These are phyloP conservation scores for Meteorus sp. DNA, from an alignment of 1,140 invertebrate species.

Conservation along the genomic window DNA sequence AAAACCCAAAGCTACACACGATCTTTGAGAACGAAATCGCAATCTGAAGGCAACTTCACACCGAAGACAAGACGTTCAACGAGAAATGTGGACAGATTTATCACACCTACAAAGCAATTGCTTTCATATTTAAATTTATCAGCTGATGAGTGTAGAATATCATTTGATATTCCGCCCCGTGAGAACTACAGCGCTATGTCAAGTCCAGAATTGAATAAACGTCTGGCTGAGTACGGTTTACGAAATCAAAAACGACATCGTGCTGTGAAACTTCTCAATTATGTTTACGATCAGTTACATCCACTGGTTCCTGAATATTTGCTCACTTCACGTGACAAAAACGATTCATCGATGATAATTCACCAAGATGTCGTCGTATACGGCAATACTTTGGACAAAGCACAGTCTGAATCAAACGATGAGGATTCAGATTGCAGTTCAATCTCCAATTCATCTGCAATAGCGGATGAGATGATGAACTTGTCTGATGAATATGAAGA, in stretches of 20 bases:
- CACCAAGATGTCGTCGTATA: too few relatives aligned
- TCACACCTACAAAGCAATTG: background rate
- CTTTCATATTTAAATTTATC: background rate
- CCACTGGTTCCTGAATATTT: conserved; percentile 31
- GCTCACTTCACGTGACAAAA: conserved; percentile 1
- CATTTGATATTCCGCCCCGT: conserved; percentile 35
- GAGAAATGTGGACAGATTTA: background rate
- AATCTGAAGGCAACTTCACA: conserved; percentile 18
- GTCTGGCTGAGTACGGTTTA: conserved; percentile 56
- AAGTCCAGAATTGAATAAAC: conserved; percentile 43
- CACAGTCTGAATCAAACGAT: conserved; percentile 29
- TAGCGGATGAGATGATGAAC: conserved; percentile 36
- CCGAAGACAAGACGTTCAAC: background rate
- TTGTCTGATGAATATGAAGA: conserved; percentile 30
- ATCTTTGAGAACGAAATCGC: conserved; percentile 21
- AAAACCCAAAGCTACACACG: background rate
- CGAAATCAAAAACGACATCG: conserved; percentile 50
- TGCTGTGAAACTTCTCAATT: conserved; percentile 53
- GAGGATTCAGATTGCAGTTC: conserved; percentile 12
- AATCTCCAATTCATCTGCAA: background rate
- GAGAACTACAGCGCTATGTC: conserved; percentile 43
- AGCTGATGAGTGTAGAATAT: background rate
- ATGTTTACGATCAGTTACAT: conserved; percentile 58
- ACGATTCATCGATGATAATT: too few relatives aligned
- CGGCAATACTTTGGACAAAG: too few relatives aligned